Evolutionary conservation across 2,797 vertebrate genomes (phyloP).

Genomic region (Nothura maculosa): DNA sequence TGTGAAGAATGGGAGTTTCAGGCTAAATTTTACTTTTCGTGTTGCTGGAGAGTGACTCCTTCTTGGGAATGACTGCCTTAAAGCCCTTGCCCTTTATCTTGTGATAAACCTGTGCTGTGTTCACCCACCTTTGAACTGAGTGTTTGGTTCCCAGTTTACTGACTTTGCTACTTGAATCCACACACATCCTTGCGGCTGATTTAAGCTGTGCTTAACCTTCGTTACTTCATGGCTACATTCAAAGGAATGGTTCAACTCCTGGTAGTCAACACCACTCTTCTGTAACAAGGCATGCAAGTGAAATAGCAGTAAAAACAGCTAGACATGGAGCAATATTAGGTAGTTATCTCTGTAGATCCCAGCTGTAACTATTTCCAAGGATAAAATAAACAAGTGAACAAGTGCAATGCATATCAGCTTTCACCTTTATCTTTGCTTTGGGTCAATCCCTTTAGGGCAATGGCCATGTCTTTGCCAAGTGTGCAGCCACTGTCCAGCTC

Average conservation of each 20-base stretch:
- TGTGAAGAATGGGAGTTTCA: slow-evolving; percentile 3
- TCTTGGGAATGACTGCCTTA: neutral
- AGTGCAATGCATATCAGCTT: neutral
- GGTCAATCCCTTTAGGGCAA: neutral
- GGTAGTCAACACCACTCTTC: neutral
- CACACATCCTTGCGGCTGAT: neutral
- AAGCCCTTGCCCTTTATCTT: neutral
- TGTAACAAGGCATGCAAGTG: neutral
- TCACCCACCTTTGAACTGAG: neutral
- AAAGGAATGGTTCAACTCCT: neutral
- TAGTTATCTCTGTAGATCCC: neutral
- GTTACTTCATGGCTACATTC: neutral
- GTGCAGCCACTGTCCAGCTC: neutral
- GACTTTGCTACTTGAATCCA: neutral
- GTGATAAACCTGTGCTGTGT: neutral
- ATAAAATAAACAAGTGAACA: slow-evolving; percentile 35
- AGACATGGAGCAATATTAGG: neutral
- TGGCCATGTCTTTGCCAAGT: neutral
- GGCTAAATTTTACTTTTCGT: slow-evolving; percentile 43
- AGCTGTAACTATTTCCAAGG: neutral
- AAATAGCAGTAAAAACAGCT: neutral
- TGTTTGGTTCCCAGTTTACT: neutral
- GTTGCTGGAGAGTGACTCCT: neutral
- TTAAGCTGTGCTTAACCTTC: slow-evolving; percentile 10
- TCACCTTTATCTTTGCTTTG: neutral